phyloP scores from a whole-genome alignment of 2,797 vertebrate genomes.

The Lepus oiostolus region DNA sequence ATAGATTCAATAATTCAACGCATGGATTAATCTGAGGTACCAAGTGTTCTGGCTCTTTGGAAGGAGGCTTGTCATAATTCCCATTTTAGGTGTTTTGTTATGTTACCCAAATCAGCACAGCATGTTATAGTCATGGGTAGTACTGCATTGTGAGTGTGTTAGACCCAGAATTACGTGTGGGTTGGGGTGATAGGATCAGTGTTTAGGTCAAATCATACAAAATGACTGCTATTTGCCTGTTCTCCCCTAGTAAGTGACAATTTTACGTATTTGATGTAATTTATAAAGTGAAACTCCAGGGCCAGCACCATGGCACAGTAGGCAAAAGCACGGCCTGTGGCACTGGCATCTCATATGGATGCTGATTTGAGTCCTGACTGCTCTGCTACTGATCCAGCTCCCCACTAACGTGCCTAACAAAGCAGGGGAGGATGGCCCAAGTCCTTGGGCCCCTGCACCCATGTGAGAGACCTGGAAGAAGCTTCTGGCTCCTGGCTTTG shows the following conservation, averaged over 20 bases:
- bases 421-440: no score
- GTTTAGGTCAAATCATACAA: neutral
- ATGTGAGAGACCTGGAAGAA: no score
- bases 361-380: no score
- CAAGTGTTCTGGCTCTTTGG: neutral
- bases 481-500: no score
- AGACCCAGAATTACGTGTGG: neutral
- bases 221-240: neutral
- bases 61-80: neutral
- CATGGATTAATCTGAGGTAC: neutral
- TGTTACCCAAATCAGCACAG: neutral
- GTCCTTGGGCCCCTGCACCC: no score
- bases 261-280: neutral
- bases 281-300: neutral
- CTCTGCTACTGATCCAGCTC: no score
- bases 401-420: no score
- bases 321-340: no score
- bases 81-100: neutral
- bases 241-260: neutral
- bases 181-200: neutral
- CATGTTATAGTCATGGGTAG: no score
- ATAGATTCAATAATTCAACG: neutral
- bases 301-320: no score
- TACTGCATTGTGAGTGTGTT: fast-evolving
- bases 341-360: no score